Evolutionary conservation across 2,113 vertebrate genomes (phyloP).

Genomic region (Menidia beryllina): DNA sequence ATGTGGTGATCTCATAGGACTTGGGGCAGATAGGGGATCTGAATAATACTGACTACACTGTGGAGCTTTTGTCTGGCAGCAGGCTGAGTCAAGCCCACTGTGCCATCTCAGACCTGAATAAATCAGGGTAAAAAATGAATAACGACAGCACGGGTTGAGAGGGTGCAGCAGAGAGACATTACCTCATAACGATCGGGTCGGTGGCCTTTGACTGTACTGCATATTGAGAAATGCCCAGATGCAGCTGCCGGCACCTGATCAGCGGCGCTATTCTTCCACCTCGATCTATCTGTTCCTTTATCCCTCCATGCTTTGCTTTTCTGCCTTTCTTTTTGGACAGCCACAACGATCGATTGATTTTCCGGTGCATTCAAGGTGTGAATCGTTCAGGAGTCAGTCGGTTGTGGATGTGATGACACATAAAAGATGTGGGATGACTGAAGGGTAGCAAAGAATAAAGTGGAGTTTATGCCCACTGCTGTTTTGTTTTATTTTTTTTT

Average conservation of each 20-base stretch:
- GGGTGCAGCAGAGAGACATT: constrained; percentile 18
- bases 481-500: too few relatives aligned
- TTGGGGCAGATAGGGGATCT: constrained; percentile 66
- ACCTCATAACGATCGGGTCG: constrained; percentile 27
- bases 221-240: constrained; percentile 22
- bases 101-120: constrained; percentile 63
- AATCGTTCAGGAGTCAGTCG: too few relatives aligned
- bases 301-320: not conserved
- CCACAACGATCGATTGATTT: not conserved
- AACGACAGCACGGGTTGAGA: constrained; percentile 38
- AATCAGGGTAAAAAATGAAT: constrained; percentile 47
- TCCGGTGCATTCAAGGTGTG: constrained; percentile 3
- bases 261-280: not conserved
- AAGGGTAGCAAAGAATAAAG: constrained; percentile 3
- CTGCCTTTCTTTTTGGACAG: not conserved
- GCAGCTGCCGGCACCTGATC: constrained; percentile 34
- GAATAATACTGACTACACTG: constrained; percentile 63
- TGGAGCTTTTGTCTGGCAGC: constrained; percentile 74
- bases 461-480: not conserved
- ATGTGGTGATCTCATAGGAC: constrained; percentile 74
- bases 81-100: constrained; percentile 71
- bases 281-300: constrained; percentile 19
- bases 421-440: not conserved
- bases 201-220: constrained; percentile 41
- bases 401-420: too few relatives aligned